Base-by-base conservation (phyloP, 2,797 vertebrate genomes). In the Schizopygopsis pylzovi region DNA sequence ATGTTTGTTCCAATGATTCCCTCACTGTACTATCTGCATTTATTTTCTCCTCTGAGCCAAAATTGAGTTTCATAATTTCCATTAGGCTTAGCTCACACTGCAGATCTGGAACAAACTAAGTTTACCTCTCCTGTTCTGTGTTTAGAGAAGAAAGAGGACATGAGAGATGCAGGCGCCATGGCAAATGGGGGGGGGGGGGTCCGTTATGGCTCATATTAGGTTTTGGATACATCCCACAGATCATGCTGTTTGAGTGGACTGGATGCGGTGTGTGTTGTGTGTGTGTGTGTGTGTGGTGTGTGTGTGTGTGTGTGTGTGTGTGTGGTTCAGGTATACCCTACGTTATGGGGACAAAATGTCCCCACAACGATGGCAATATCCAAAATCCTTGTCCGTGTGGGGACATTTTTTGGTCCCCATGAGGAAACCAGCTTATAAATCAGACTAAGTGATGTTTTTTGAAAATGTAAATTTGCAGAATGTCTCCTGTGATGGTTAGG, bases 1-100 rank as follows among this genome's bases (percentile, higher is more conserved):
- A 41, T 39, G 20, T 83, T 65, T 83, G 25, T 65, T 83, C 41
- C 25, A 72, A n/a, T 83, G 43, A 52, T 83, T 65, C 22, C 41
- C 59, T 83, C 45, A 75, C 28, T 65, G 71, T 76, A 52, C 56
- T 25, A 25, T 76, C 56, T 52, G 43, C 52, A 33, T 56, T 78
- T 15, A 77, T 77, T 78, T 75, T 71, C 45, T 76, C 59, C n/a
- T 86, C n/a, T 67, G 4, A 82, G 84, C 41, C 71, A 71, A 70
- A 71, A 86, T 63, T 65, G 28, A 83, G 71, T 45, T 83, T 83
- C 41, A 67, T 83, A 28, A 83, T 83, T 83, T 76, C 82, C 72
- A 83, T 83, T 76, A 83, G 72, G 72, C 43, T 76, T 83, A 76
- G 82, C 61, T 76, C 82, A 65, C 43, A 59, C 56, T 41, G 28